These are phyloP conservation scores for Slavum lentiscoides DNA, from an alignment of 2,888 invertebrate species.

Conservation along the genomic window DNA sequence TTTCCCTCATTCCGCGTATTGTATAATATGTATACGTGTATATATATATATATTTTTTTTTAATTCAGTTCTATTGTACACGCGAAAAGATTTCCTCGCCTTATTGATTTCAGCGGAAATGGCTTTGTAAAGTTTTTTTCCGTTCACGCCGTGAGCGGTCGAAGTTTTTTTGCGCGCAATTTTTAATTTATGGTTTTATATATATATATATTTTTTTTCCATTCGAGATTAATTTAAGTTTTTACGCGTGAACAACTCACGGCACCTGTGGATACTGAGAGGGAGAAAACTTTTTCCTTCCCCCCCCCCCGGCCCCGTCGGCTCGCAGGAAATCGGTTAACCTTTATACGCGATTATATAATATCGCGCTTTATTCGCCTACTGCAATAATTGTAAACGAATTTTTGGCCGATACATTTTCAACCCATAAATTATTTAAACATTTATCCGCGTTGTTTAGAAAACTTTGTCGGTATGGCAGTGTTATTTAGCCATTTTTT, in stretches of 20 bases:
- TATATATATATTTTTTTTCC: not conserved
- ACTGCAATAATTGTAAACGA: not conserved
- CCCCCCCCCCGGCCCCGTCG: too few relatives aligned
- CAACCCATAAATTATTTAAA: too few relatives aligned
- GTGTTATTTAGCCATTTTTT: too few relatives aligned
- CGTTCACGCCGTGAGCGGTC: not conserved
- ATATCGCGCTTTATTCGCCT: conserved; percentile 3
- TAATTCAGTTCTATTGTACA: conserved; percentile 45
- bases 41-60: not conserved
- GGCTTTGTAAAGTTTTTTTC: conserved; percentile 27
- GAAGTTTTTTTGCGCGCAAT: conserved; percentile 20
- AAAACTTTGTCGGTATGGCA: too few relatives aligned
- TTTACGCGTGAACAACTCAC: conserved; percentile 11
- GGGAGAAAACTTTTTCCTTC: conserved; percentile 10
- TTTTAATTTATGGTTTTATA: conserved; percentile 38
- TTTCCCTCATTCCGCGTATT: not conserved
- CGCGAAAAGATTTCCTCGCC: not conserved
- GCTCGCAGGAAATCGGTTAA: not conserved
- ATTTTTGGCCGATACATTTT: too few relatives aligned
- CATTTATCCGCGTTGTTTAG: too few relatives aligned
- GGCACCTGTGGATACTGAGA: conserved; percentile 37
- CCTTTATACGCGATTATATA: conserved; percentile 1
- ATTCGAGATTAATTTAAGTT: conserved; percentile 44
- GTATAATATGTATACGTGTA: not conserved
- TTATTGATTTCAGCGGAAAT: conserved; percentile 40